Evolutionary conservation across 2,113 vertebrate genomes (phyloP).

Genomic region (Orientallactaga bullata): DNA sequence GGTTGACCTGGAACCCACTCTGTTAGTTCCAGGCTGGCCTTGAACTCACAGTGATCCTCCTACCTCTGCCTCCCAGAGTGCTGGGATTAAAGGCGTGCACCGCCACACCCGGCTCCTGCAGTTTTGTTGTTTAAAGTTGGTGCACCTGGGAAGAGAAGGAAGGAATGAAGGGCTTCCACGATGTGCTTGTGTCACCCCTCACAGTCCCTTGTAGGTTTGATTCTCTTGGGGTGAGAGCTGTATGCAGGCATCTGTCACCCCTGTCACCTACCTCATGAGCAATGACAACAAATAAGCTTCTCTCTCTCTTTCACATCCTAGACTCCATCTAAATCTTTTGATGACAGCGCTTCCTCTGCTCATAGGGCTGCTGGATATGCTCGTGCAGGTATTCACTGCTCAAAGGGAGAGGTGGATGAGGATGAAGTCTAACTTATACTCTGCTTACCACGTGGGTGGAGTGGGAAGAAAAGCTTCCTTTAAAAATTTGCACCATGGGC

Average conservation of each 20-base stretch:
- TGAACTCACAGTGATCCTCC: too few species aligned
- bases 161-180: not conserved
- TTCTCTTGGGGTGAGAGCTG: not conserved
- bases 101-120: too few species aligned
- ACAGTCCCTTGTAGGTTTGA: not conserved
- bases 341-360: not conserved
- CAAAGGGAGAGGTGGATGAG: not conserved
- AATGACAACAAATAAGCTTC: conserved; percentile 1
- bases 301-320: not conserved
- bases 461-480: not conserved
- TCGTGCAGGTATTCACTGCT: not conserved
- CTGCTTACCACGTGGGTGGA: not conserved
- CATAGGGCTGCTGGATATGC: not conserved
- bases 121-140: not conserved
- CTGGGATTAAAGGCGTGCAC: too few species aligned
- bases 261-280: not conserved
- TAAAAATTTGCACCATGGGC: not conserved
- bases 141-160: not conserved
- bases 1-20: too few species aligned
- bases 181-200: not conserved
- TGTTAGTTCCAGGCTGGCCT: too few species aligned
- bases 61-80: too few species aligned
- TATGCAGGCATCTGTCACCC: conserved; percentile 41
- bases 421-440: not conserved
- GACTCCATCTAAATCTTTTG: not conserved